Conservation (phyloP, 2,113 vertebrate species). For the Ailuropoda melanoleuca region DNA sequence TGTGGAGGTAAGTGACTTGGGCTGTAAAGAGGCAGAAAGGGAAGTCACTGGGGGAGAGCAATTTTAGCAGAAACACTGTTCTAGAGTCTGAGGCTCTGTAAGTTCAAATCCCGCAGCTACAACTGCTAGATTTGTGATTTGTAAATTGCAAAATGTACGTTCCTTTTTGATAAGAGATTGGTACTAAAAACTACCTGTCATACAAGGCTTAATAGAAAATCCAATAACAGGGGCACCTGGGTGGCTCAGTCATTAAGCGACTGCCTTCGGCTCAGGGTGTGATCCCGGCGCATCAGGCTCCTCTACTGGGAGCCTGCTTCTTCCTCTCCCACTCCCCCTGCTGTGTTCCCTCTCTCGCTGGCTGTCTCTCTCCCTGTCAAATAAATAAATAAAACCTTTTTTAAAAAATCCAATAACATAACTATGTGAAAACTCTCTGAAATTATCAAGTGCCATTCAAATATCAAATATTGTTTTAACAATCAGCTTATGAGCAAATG, state of each 20-base stretch:
- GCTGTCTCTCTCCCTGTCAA: too few relatives aligned
- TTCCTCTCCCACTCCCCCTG: too few relatives aligned
- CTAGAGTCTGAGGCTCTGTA: not conserved
- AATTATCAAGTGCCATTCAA: conserved; percentile 26
- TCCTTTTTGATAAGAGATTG: not conserved
- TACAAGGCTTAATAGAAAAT: not conserved
- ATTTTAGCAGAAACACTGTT: not conserved
- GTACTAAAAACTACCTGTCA: not conserved
- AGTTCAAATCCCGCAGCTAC: not conserved
- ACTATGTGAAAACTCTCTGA: not conserved
- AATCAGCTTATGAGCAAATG: conserved; percentile 5
- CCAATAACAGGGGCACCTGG: not conserved
- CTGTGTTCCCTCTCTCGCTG: too few relatives aligned
- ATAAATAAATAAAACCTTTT: too few relatives aligned
- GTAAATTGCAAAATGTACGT: not conserved
- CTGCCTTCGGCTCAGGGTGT: too few relatives aligned
- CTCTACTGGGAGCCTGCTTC: too few relatives aligned
- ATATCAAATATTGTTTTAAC: conserved; percentile 19
- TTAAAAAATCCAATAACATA: not conserved
- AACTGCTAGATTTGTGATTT: not conserved
- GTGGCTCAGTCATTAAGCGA: too few relatives aligned
- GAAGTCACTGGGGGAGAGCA: not conserved
- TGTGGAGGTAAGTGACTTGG: not conserved
- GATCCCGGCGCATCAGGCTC: too few relatives aligned
- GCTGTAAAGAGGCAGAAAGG: not conserved